Evolutionary conservation across 2,888 invertebrate species (phyloP).

Genomic region (Dynastes tityus): DNA sequence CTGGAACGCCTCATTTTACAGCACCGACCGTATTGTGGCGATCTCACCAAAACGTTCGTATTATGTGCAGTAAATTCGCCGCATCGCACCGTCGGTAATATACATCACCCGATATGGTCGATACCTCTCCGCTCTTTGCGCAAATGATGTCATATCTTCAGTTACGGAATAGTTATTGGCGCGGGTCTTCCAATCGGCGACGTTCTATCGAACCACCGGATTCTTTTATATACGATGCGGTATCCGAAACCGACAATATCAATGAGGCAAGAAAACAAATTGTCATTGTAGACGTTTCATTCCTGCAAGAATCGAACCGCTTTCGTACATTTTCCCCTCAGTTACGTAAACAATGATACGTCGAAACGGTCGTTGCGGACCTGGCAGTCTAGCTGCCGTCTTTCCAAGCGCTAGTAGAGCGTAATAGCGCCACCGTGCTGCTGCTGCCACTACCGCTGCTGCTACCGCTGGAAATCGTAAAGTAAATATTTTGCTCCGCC

Average conservation of each 20-base stretch:
- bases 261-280: slow-evolving; percentile 66
- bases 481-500: slow-evolving; percentile 37
- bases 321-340: slow-evolving; percentile 46
- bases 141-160: slow-evolving; percentile 34
- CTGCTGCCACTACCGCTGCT: too few species aligned
- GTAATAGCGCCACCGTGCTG: background rate
- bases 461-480: slow-evolving; percentile 25
- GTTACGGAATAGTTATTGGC: slow-evolving; percentile 36
- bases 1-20: background rate
- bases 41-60: background rate
- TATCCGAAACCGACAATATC: slow-evolving; percentile 61
- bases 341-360: slow-evolving; percentile 44
- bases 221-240: slow-evolving; percentile 53
- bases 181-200: background rate
- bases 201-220: background rate
- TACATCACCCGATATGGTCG: slow-evolving; percentile 12
- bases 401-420: background rate
- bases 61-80: slow-evolving; percentile 16
- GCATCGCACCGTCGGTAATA: slow-evolving; percentile 19
- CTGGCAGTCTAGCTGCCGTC: background rate
- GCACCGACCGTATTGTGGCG: slow-evolving; percentile 11
- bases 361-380: slow-evolving; percentile 15
- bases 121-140: slow-evolving; percentile 10
- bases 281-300: slow-evolving; percentile 61
- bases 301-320: slow-evolving; percentile 49